These are phyloP conservation scores for Dissostichus mawsoni DNA, from an alignment of 2,113 vertebrate genomes.

Conservation along the genomic window DNA sequence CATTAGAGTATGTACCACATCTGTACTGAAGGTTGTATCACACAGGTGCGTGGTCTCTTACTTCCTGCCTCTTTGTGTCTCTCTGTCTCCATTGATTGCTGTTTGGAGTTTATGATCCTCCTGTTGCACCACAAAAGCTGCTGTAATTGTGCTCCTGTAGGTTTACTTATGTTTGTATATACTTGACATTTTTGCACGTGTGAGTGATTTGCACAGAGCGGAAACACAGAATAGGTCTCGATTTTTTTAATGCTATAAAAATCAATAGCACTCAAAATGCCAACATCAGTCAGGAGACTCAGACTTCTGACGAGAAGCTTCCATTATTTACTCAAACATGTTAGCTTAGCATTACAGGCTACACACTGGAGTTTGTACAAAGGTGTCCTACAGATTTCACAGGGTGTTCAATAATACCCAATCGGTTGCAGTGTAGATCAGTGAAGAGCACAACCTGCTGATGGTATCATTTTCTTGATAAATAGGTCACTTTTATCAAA, in stretches of 20 bases:
- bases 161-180: conserved; percentile 22
- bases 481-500: conserved; percentile 11
- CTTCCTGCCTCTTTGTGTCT: not conserved
- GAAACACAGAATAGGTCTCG: conserved; percentile 7
- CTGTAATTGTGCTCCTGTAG: conserved; percentile 6
- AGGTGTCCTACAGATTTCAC: conserved; percentile 45
- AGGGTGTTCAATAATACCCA: conserved; percentile 34
- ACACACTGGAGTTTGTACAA: conserved; percentile 46
- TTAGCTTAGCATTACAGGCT: conserved; percentile 37
- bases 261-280: conserved; percentile 44
- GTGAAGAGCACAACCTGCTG: not conserved
- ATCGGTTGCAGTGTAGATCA: not conserved
- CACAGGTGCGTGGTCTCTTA: not conserved
- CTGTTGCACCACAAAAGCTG: conserved; percentile 4
- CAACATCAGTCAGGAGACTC: conserved; percentile 50
- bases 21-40: not conserved
- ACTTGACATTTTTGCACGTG: conserved; percentile 36
- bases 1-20: no score
- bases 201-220: conserved; percentile 4
- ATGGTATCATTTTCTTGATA: conserved; percentile 30
- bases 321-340: conserved; percentile 46
- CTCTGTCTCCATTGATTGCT: not conserved
- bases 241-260: conserved; percentile 24
- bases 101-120: conserved; percentile 7
- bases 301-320: conserved; percentile 29